Evolutionary conservation across 2,888 invertebrate species (phyloP), one percentile per base, ranked within the genome.

Genomic region (Acrobasis consociella): DNA sequence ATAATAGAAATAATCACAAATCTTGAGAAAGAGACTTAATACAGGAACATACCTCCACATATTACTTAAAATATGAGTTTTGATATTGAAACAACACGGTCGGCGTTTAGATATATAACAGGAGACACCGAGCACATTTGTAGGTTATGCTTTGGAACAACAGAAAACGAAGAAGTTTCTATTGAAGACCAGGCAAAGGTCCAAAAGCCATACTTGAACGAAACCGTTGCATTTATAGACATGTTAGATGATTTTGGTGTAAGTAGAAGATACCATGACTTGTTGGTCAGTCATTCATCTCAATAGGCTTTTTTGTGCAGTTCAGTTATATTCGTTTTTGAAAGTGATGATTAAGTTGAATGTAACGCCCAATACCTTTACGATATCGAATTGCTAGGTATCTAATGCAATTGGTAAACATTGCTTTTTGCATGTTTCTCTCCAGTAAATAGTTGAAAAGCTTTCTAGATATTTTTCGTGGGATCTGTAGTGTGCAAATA

Each of bases 111-210:
- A 65, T 90, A 76, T 61, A 56, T 90, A 5, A 72, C 81, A 11
- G 82, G 82, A 5, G 81, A 83, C 60, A 73, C 75, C 17, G 77
- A 78, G 55, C 73, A 81, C 37, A 67, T 90, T 72, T 91, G 91
- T 70, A 89, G 90, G 83, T 83, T 91, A 81, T 91, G 91, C 83
- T 86, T 89, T 66, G 71, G 74, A 65, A 66, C 71, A 1, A 83
- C 82, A 0, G 73, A 78, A 22, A 67, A 72, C 0, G 65, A 73
- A 65, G 78, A 76, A 69, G 66, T 83, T 11, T 71, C 68, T 5
- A 63, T 91, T 17, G 79, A 86, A 13, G 85, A 87, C 42, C 66
- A 37, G 58, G 73, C 81, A 0, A 70, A 62, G 2, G 64, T 89
- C n/a, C 71, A 83, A 58, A 77, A 71, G 49, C 49, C 72, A 0